Evolutionary conservation across 30 jellyfish, hydroid and myxozoan species (phyloP), one percentile per base, ranked within the genome.

Genomic region (Sanderia malayensis): DNA sequence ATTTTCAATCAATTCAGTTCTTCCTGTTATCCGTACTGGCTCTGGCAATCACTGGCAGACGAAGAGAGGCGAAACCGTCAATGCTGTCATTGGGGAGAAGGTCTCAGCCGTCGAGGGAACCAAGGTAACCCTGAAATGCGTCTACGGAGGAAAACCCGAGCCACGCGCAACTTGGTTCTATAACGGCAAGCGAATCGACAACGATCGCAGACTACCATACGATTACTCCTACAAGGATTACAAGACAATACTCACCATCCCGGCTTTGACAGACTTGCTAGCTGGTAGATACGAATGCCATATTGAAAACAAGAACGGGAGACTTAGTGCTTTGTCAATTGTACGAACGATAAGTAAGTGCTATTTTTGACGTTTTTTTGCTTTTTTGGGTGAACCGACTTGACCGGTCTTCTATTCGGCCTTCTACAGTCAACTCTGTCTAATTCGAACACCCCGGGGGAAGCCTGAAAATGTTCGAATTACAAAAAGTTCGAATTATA

Each of bases 161-260:
- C 96, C 96, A 28, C 74, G 93, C 47, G 87, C 86, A 11, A 70
- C 85, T 15, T 86, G 96, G 96, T 72, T 32, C 32, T 47, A 22
- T 45, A 80, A 79, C 6, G 90, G 80, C 9, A 29, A 61, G 28
- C 73, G 87, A 9, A 71, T 86, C 64, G 96, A 86, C 62, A 63
- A 65, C 33, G 33, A 57, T 27, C 28, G 73, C 41, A 21, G 52
- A 13, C 70, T 62, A 19, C 79, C 83, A 1, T 66, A 49, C 26
- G 64, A 41, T 2, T 58, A 79, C 32, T 76, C 86, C 9, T 65
- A 86, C 26, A 65, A 61, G 44, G 80, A 79, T 32, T 85, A 64
- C 78, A 80, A 19, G 62, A 79, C 96, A 0, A 52, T 71, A 44
- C 65, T 86, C 28, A 79, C 52, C 59, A 79, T 86, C 19, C 70